Evolutionary conservation across 2,888 invertebrate species (phyloP).

Genomic region (Melieria omissa): DNA sequence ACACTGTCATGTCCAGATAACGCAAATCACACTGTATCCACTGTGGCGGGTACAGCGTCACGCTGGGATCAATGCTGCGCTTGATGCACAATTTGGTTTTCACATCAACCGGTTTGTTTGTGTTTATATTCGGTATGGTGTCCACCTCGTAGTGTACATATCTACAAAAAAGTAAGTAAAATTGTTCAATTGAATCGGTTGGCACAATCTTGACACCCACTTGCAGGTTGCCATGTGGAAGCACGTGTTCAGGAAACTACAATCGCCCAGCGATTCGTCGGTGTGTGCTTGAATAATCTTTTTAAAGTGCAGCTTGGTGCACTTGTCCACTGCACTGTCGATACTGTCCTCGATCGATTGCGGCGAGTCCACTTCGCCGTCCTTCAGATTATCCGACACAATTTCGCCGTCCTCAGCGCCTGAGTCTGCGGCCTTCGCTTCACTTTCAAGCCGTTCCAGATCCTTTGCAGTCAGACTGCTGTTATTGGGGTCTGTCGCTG

Average conservation of each 20-base stretch:
- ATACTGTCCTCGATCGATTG: conserved; percentile 46
- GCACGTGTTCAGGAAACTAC: conserved; percentile 97
- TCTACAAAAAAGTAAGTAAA: conserved; percentile 65
- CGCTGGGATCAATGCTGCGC: conserved; percentile 62
- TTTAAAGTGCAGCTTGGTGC: conserved; percentile 93
- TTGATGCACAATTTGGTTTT: conserved; percentile 63
- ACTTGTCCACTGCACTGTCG: conserved; percentile 66
- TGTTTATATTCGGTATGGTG: conserved; percentile 67
- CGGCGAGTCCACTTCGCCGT: conserved; percentile 47
- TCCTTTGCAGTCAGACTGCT: neutral
- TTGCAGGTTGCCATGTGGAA: conserved; percentile 99
- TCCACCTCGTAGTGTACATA: conserved; percentile 99
- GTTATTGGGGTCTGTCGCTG: neutral
- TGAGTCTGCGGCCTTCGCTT: conserved; percentile 44
- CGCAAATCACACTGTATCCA: conserved; percentile 98
- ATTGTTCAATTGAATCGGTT: neutral
- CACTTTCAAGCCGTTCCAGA: conserved; percentile 17
- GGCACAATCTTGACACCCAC: conserved; percentile 63
- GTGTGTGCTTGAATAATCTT: conserved; percentile 97
- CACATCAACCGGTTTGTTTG: conserved; percentile 63
- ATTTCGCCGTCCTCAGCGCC: conserved; percentile 59
- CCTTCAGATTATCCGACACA: conserved; percentile 50
- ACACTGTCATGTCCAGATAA: conserved; percentile 65
- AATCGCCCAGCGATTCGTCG: conserved; percentile 94
- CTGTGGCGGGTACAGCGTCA: conserved; percentile 88